phyloP scores from a whole-genome alignment of 2,113 vertebrate genomes.

The Mungos mungo region DNA sequence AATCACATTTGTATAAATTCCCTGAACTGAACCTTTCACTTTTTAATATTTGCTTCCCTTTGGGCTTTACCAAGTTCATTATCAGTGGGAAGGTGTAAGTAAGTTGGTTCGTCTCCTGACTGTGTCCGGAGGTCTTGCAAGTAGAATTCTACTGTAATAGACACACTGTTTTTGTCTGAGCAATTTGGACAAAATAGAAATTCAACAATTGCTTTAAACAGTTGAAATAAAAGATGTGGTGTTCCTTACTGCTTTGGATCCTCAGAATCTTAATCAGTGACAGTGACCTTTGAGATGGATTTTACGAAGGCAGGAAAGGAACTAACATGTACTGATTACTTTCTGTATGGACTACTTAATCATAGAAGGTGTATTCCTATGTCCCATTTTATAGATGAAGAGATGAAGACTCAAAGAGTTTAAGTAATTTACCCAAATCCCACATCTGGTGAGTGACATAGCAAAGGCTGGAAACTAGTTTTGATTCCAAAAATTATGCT shows the following conservation, averaged over 20 bases:
- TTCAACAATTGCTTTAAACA: constrained; percentile 27
- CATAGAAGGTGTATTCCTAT: not conserved
- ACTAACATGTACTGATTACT: not conserved
- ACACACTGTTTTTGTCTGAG: constrained; percentile 41
- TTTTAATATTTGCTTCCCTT: constrained; percentile 23
- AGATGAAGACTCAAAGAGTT: not conserved
- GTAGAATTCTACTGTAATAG: not conserved
- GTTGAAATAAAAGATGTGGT: constrained; percentile 40
- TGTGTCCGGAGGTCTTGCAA: not conserved
- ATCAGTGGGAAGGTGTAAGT: not conserved
- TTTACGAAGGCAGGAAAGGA: constrained; percentile 27
- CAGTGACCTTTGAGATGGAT: constrained; percentile 24
- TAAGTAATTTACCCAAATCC: not conserved
- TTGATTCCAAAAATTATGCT: not conserved
- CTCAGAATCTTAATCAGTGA: constrained; percentile 28
- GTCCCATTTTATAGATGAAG: constrained; percentile 42
- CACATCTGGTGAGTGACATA: not conserved
- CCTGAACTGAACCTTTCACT: not conserved
- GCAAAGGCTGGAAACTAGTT: constrained; percentile 14
- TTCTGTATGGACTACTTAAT: not conserved
- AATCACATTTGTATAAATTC: not conserved
- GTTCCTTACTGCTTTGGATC: not conserved
- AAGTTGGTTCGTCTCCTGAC: constrained; percentile 36
- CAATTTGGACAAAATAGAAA: constrained; percentile 33
- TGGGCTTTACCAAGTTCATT: constrained; percentile 45